Evolutionary conservation across 2,888 invertebrate species (phyloP), one percentile per base, ranked within the genome.

Genomic region (Epistrophe eligans): DNA sequence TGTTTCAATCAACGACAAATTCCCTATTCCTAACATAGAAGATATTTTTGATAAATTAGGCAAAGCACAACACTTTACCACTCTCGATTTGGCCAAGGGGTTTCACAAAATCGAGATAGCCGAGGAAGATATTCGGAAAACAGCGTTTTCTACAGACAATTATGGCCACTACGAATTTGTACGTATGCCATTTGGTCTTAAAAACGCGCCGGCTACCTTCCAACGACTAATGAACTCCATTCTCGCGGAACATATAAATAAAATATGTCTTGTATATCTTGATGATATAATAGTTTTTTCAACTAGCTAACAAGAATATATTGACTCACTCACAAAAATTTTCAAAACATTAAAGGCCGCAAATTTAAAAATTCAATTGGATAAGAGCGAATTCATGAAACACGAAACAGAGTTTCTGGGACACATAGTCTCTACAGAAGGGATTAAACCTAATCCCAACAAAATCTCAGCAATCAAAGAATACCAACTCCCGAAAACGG

Each of bases 101-200:
- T 81, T 81, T 13, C 55, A 64, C 13, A 40, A 60, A 35, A 35
- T 60, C 8, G 60, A 60, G 28, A 60, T 60, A 11, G 57, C n/a
- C 45, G 55, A 72, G 55, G 24, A 24, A 24, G 24, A 55, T 43
- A 5, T 17, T 9, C 5, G 57, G 72, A n/a, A 40, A 3, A 24
- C 60, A 40, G 60, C 40, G 38, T 60, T 60, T 40, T 60, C 60
- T 8, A 35, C 32, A 8, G 60, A n/a, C 40, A 13, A 35, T n/a
- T n/a, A 40, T 35, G 80, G 67, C 6, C 52, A 74, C 24, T 73
- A 50, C 19, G 66, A 73, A 28, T 67, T 32, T 40, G 7, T 67
- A 4, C 19, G 80, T 24, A 67, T 80, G 73, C 43, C 67, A 28
- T 79, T 79, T 43, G 79, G 79, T 8, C 7, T 79, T 4, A 79